These are phyloP conservation scores for Suricata suricatta DNA, from an alignment of 2,113 vertebrate species.

Conservation along the genomic window DNA sequence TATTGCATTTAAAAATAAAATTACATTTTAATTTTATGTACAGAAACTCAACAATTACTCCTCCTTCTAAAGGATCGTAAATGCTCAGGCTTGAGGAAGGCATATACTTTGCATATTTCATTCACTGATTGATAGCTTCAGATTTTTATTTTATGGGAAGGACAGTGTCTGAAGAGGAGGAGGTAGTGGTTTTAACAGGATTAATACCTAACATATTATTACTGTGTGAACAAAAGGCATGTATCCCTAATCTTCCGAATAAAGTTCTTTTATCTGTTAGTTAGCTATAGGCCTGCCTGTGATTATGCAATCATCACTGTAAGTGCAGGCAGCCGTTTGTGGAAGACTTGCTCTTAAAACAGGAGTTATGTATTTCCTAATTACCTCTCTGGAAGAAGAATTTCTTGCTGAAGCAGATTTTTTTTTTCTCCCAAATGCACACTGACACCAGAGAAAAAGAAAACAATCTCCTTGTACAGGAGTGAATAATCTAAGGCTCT, in stretches of 20 bases:
- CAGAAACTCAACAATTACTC: constrained; percentile 35
- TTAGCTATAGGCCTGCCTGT: neutral
- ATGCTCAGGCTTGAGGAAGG: constrained; percentile 10
- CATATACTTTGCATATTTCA: neutral
- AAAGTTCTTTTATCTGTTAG: neutral
- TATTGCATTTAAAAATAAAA: neutral
- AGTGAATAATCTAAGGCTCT: constrained; percentile 44
- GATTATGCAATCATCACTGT: constrained; percentile 40
- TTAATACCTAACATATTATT: constrained; percentile 48
- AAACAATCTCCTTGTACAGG: neutral
- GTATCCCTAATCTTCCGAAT: neutral
- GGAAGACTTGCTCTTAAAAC: constrained; percentile 59
- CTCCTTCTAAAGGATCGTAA: constrained; percentile 53
- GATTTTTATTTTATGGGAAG: constrained; percentile 37
- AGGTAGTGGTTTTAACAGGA: constrained; percentile 21
- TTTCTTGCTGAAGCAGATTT: constrained; percentile 26
- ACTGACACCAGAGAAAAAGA: neutral
- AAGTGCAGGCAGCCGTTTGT: neutral
- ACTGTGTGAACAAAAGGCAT: neutral
- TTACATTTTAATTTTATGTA: constrained; percentile 30
- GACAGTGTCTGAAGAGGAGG: constrained; percentile 49
- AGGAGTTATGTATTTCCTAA: constrained; percentile 38
- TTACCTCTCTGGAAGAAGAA: constrained; percentile 52
- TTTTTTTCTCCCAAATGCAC: rapidly evolving
- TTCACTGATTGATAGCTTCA: constrained; percentile 38